Base-by-base conservation (phyloP, 2,797 vertebrate species). In the Rhinella marina region DNA sequence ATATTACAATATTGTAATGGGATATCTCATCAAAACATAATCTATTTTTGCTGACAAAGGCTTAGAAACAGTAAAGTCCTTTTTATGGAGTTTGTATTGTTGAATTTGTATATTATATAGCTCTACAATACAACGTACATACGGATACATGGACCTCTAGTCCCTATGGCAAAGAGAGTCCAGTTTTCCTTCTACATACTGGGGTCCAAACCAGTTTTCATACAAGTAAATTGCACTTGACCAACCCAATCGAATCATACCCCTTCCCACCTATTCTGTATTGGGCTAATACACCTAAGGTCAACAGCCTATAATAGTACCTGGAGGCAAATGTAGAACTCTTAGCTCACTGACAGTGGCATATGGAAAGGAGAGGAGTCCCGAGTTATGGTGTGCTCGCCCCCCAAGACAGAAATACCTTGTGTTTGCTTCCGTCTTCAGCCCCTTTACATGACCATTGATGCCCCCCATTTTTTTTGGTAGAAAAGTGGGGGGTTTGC, bases 1-100 rank as follows among this genome's bases (percentile, higher is more conserved):
- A 76, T 73, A 57, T 41, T 61, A 14, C 70, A 76, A 52, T 82
- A 82, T n/a, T 13, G 17, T 66, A 77, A 64, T 66, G 66, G 32
- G 64, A 52, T 64, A 82, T 82, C 9, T 64, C 27, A 29, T 73
- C 1, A 66, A 76, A 86, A 52, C 29, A 59, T 50, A 10, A 52
- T 32, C 13, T 81, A 62, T 62, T 41, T 72, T 14, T 9, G 75
- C 23, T 62, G 79, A 83, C 62, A 52, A 32, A 25, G 19, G 48
- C 6, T 54, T 61, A 54, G 17, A 19, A 29, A 68, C 62, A 82
- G 81, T 17, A 84, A 59, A 59, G 29, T 75, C 9, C 21, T 48
- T 7, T 62, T 61, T 21, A 52, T 77, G 75, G 75, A n/a, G 25
- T 80, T 32, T 80, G 25, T 21, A 41, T 57, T 50, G 41, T 50